Evolutionary conservation across 2,888 invertebrate species (phyloP), one percentile per base, ranked within the genome.

Genomic region (Mesopsocus fuscifrons): DNA sequence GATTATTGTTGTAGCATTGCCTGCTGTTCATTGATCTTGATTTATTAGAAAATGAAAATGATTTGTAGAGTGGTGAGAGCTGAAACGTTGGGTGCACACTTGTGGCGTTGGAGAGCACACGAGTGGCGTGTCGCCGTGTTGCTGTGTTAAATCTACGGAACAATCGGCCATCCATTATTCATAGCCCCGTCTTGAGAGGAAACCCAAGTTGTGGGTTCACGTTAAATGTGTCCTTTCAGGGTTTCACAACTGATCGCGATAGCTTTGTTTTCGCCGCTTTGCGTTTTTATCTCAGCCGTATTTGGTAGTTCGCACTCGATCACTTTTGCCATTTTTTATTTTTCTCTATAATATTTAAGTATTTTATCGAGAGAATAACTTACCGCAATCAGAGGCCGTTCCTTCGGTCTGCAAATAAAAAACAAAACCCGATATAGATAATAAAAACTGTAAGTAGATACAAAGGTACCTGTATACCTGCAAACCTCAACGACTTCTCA

Each of bases 371-470:
- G 15, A 33, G 5, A 9, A 4, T 6, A 9, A 33, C 33, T 33
- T 33, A 33, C 33, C 33, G 9, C 33, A 33, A 16, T 33, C 33
- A 17, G 33, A 33, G 17, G 15, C 33, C 33, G 17, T 33, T 33
- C 16, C 5, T 33, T 33, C 33, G 17, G 33, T 33, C 33, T 33
- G 33, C 17, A 33, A 33, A 16, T 4, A 33, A 4, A 33, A 33
- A 33, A 33, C 9, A 33, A 33, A 33, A 33, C 33, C 6, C 6
- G 17, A 6, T 6, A 33, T 33, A 16, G 17, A 33, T 33, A 33
- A 16, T 33, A 5, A 16, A 3, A 5, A 9, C 5, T 16, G 5
- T 5, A 33, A 33, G 17, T 6, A 17, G 5, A 6, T 33, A 3
- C 33, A 15, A 16, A 16, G 9, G 5, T 17, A 33, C 33, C 30